A percentile compares a stretch with the other conserved stretches of the same genome.
These are phyloP conservation scores for Chiroxiphia lanceolata DNA, from an alignment of 2,797 vertebrate genomes.

Conservation along the genomic window DNA sequence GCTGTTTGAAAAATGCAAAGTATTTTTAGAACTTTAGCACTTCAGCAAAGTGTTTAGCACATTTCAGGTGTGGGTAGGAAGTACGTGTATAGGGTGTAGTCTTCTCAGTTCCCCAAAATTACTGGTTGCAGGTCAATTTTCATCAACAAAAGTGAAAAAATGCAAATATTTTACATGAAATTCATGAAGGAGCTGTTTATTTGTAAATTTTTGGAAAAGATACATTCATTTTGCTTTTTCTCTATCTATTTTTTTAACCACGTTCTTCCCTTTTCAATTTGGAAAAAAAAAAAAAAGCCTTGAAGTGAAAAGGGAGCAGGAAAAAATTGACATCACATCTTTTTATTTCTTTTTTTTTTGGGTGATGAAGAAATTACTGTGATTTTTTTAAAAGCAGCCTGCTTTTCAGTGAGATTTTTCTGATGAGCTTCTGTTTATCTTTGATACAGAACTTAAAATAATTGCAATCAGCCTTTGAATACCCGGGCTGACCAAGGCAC, in stretches of 20 bases:
- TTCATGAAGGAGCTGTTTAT: background rate
- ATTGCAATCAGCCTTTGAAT: background rate
- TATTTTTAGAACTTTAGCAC: background rate
- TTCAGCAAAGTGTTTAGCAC: background rate
- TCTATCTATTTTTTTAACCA: rapidly evolving
- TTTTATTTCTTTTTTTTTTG: background rate
- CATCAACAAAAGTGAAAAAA: background rate
- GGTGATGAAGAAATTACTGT: background rate
- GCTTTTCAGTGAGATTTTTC: background rate
- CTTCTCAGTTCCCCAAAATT: background rate
- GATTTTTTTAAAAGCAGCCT: background rate
- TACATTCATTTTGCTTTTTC: background rate
- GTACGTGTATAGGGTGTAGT: rapidly evolving
- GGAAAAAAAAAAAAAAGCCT: background rate
- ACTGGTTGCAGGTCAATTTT: rapidly evolving
- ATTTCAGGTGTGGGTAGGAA: background rate
- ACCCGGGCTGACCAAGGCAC: background rate
- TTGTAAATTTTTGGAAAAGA: background rate
- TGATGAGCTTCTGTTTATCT: background rate
- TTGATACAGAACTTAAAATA: background rate
- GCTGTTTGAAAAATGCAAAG: background rate
- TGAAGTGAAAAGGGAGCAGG: background rate
- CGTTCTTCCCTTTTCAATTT: background rate
- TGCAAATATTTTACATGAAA: background rate
- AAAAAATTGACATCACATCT: background rate